phyloP scores from a whole-genome alignment of 2,888 invertebrate species.

The Ethmia dodecea region DNA sequence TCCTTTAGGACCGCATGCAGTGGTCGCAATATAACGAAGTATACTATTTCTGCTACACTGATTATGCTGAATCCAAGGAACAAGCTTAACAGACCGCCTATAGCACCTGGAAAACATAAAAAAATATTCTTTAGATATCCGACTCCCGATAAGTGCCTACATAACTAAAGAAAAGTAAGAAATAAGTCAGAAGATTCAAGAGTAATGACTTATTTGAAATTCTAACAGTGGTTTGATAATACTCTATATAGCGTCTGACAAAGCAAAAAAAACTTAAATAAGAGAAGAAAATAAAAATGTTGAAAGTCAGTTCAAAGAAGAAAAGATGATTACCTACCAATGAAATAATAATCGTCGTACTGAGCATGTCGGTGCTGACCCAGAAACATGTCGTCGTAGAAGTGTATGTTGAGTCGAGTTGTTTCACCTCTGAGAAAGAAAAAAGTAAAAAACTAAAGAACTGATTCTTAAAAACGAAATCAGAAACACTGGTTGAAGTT shows the following conservation, averaged over 20 bases:
- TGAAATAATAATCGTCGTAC: slow-evolving; percentile 66
- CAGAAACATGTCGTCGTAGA: slow-evolving; percentile 62
- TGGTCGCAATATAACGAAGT: slow-evolving; percentile 58
- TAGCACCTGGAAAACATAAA: slow-evolving; percentile 44
- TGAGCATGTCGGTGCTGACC: slow-evolving; percentile 68
- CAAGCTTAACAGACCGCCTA: slow-evolving; percentile 66
- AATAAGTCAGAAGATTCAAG: no score
- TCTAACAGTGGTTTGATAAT: no score
- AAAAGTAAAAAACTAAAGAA: neutral
- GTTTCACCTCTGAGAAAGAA: slow-evolving; percentile 46
- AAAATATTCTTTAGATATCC: neutral
- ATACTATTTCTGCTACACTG: slow-evolving; percentile 62
- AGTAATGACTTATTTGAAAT: no score
- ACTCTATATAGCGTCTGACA: no score
- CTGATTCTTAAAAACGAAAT: no score
- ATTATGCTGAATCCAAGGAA: slow-evolving; percentile 72
- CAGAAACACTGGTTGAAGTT: no score
- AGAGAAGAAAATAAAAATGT: no score
- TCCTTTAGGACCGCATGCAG: slow-evolving; percentile 35
- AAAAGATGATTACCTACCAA: no score
- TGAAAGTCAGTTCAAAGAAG: no score
- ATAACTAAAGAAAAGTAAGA: no score
- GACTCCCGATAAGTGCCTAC: no score
- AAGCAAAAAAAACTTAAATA: no score
- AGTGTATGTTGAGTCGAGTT: slow-evolving; percentile 61